Conservation (phyloP, 2,888 invertebrate genomes). For the Listrodromus nycthemerus region DNA sequence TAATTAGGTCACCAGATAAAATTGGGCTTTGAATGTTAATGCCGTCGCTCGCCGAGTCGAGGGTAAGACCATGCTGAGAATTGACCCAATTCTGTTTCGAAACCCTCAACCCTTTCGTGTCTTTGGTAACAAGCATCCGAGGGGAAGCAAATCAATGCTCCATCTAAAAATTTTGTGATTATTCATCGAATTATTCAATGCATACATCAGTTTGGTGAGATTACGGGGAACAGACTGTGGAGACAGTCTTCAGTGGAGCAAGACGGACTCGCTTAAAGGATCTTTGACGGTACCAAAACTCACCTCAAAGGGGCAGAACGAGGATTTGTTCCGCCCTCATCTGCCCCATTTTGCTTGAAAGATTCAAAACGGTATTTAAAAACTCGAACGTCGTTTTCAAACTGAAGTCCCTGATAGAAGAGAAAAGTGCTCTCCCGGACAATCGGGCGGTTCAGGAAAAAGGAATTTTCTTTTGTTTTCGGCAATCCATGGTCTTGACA, state of each 20-base stretch:
- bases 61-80: neutral
- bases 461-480: no score
- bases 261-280: neutral
- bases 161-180: neutral
- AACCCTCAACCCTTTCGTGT: neutral
- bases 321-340: neutral
- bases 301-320: neutral
- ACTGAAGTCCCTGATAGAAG: no score
- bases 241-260: neutral
- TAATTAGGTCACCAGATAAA: slow-evolving; percentile 47
- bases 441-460: no score
- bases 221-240: neutral
- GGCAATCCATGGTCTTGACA: no score
- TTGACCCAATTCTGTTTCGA: neutral
- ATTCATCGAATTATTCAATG: neutral
- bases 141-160: neutral
- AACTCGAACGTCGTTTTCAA: neutral
- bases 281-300: neutral
- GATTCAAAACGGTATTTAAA: no score
- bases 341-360: no score
- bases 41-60: slow-evolving; percentile 8
- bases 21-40: slow-evolving; percentile 39
- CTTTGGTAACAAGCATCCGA: neutral
- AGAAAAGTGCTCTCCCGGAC: no score
- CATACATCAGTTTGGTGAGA: neutral